Conservation (phyloP, 2,888 invertebrate genomes). For the Lycophotia porphyrea region DNA sequence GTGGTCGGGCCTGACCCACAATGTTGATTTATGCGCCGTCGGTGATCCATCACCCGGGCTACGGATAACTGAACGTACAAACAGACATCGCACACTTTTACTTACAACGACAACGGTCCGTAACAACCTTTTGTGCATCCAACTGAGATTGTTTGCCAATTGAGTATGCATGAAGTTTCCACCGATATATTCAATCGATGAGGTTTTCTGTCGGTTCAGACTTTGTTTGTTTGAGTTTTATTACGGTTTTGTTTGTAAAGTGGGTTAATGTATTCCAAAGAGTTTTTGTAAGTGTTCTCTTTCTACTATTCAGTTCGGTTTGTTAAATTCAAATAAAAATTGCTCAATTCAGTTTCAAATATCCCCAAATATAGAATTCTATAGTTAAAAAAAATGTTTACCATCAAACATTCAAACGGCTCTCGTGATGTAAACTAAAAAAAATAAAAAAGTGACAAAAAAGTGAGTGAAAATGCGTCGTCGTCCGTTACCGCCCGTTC, state of each 20-base stretch:
- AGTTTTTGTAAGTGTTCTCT: slow-evolving; percentile 43
- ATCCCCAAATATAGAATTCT: background rate
- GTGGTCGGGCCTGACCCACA: slow-evolving; percentile 78
- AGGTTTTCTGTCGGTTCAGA: slow-evolving; percentile 68
- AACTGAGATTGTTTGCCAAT: slow-evolving; percentile 75
- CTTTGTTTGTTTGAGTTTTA: slow-evolving; percentile 66
- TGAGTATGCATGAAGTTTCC: slow-evolving; percentile 79
- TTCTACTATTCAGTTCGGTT: slow-evolving; percentile 19
- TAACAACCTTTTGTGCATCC: slow-evolving; percentile 69
- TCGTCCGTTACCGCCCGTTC: slow-evolving; percentile 84
- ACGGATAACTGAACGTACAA: slow-evolving; percentile 68
- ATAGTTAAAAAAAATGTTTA: slow-evolving; percentile 10
- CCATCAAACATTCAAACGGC: slow-evolving; percentile 10
- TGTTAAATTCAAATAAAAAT: slow-evolving; percentile 20
- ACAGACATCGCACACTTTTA: slow-evolving; percentile 73
- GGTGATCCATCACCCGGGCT: slow-evolving; percentile 82
- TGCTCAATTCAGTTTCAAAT: slow-evolving; percentile 5
- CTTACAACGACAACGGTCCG: slow-evolving; percentile 67
- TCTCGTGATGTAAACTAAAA: slow-evolving; percentile 11
- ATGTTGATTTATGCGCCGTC: slow-evolving; percentile 83
- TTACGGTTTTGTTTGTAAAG: slow-evolving; percentile 59
- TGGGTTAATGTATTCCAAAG: slow-evolving; percentile 61
- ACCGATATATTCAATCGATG: slow-evolving; percentile 75
- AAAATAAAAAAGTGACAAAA: slow-evolving; percentile 22
- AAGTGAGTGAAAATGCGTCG: slow-evolving; percentile 84